A percentile compares a stretch with the other conserved stretches of the same genome.
phyloP scores from a whole-genome alignment of 2,888 invertebrate genomes.

The Lepetodrilus schrolli region DNA sequence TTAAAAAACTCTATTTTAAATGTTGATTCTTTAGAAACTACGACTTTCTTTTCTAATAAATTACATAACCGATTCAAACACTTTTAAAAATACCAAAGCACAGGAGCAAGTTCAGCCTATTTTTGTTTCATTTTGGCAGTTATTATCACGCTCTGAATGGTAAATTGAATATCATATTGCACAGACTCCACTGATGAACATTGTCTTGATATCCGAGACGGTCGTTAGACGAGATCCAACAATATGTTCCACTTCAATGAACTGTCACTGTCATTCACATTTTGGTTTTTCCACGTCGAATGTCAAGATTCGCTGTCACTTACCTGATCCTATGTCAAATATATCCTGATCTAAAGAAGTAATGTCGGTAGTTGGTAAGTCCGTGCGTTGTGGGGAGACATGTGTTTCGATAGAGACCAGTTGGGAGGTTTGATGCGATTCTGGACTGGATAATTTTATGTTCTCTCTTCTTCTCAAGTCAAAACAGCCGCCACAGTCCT shows the following conservation, averaged over 20 bases:
- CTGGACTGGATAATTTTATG: constrained; percentile 13
- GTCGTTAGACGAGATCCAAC: too few species aligned
- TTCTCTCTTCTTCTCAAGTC: constrained; percentile 26
- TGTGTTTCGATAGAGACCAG: not conserved
- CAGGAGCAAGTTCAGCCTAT: too few species aligned
- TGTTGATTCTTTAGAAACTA: too few species aligned
- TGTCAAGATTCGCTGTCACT: not conserved
- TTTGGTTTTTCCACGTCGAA: not conserved
- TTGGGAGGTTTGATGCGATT: constrained; percentile 9
- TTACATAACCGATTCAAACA: too few species aligned
- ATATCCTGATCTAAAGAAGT: constrained; percentile 16
- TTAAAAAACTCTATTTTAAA: too few species aligned
- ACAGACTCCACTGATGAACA: too few species aligned
- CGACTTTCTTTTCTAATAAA: too few species aligned
- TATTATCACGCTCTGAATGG: too few species aligned
- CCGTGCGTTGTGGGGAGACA: not conserved
- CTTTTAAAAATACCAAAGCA: too few species aligned
- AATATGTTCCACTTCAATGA: not conserved
- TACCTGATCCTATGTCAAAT: not conserved
- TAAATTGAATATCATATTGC: too few species aligned
- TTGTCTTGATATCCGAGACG: too few species aligned
- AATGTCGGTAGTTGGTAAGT: constrained; percentile 9
- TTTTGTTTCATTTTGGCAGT: too few species aligned
- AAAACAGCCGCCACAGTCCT: constrained; percentile 25
- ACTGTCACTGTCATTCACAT: not conserved